These are phyloP conservation scores for Litocranius walleri DNA, from an alignment of 2,113 vertebrate genomes.

Conservation along the genomic window DNA sequence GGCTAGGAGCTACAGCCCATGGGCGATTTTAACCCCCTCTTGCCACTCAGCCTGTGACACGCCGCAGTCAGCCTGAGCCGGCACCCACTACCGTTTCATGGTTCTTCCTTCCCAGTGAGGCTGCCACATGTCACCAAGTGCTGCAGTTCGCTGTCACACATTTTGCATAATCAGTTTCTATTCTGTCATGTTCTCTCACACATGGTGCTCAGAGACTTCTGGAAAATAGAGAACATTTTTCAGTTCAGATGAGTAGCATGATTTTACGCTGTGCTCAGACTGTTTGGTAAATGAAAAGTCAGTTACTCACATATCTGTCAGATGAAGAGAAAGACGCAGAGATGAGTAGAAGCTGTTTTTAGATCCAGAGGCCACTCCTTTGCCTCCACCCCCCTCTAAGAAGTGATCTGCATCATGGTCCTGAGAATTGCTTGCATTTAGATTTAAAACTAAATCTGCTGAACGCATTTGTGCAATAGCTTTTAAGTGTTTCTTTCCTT, in stretches of 20 bases:
- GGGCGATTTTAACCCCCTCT: background rate
- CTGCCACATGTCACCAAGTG: conserved; percentile 78
- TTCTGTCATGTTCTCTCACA: conserved; percentile 85
- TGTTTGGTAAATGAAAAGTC: conserved; percentile 79
- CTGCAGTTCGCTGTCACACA: conserved; percentile 77
- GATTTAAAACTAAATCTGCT: background rate
- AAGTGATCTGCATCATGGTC: background rate
- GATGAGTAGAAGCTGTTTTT: conserved; percentile 77
- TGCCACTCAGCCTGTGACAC: conserved; percentile 12
- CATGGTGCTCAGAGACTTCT: conserved; percentile 77
- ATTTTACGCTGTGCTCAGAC: conserved; percentile 77
- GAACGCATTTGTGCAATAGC: background rate
- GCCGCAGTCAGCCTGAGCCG: background rate
- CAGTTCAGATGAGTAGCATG: conserved; percentile 82
- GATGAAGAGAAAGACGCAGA: conserved; percentile 78
- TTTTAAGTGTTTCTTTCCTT: conserved; percentile 1
- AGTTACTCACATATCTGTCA: conserved; percentile 80
- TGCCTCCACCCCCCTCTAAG: background rate
- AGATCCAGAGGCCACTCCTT: conserved; percentile 66
- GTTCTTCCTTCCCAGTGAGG: conserved; percentile 71
- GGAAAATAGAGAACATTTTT: conserved; percentile 81
- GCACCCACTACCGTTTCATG: conserved; percentile 47
- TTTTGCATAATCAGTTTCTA: conserved; percentile 85
- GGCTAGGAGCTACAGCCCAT: background rate
- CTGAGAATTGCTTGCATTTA: conserved; percentile 8